phyloP scores from a whole-genome alignment of 1,140 invertebrate genomes.

The Drosophila kanapiae region DNA sequence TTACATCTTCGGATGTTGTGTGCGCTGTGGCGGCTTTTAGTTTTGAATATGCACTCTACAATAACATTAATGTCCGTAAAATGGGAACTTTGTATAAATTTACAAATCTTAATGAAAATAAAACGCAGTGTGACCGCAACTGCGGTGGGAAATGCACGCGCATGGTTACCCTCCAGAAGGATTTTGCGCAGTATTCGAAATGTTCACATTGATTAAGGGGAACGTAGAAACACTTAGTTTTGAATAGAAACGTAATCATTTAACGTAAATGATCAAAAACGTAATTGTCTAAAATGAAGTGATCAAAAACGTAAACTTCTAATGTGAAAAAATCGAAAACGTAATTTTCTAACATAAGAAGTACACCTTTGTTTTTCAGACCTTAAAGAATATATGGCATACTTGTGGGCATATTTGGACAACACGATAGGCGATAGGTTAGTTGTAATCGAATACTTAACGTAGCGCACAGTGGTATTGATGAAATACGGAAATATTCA shows the following conservation, averaged over 20 bases:
- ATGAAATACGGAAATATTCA: too few species aligned
- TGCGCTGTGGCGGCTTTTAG: neutral
- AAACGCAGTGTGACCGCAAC: neutral
- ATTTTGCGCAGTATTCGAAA: neutral
- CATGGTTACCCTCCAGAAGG: neutral
- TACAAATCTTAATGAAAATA: neutral
- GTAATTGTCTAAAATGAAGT: too few species aligned
- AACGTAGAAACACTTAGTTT: neutral
- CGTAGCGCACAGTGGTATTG: neutral
- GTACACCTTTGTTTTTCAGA: too few species aligned
- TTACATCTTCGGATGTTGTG: slow-evolving; percentile 52
- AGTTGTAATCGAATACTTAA: too few species aligned
- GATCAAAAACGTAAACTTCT: too few species aligned
- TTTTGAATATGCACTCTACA: neutral
- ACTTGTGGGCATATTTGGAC: neutral
- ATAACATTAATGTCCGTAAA: neutral
- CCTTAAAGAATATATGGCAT: neutral
- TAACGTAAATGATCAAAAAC: too few species aligned
- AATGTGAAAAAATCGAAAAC: too few species aligned
- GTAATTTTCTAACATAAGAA: too few species aligned
- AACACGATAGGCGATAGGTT: too few species aligned
- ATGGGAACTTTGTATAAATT: neutral
- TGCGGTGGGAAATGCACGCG: neutral
- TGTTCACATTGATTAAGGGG: neutral
- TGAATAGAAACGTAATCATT: too few species aligned